Percentiles rank a stretch among this genome's conserved stretches.
Conservation (phyloP, 2,888 invertebrate species). For the Stictocephala bisonia region DNA sequence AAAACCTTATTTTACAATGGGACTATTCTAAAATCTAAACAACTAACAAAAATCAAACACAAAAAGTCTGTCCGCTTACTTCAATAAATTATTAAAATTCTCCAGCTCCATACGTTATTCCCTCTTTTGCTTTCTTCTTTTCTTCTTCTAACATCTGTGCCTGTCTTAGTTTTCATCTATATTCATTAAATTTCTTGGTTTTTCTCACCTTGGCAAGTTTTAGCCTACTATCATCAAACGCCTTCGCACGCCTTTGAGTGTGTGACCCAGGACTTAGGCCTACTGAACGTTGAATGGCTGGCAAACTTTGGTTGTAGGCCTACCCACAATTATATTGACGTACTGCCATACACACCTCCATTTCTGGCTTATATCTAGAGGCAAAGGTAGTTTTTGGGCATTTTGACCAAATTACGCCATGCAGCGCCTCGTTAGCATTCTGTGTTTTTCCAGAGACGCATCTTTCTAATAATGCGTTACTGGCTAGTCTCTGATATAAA, state of each 20-base stretch:
- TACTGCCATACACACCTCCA: background rate
- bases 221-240: constrained; percentile 12
- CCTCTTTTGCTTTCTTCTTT: constrained; percentile 27
- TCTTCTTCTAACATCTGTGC: constrained; percentile 9
- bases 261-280: constrained; percentile 1
- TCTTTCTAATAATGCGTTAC: background rate
- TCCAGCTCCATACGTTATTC: constrained; percentile 28
- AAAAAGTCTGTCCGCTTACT: too few relatives aligned
- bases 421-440: constrained; percentile 28
- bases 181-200: constrained; percentile 28
- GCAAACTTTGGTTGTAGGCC: constrained; percentile 2
- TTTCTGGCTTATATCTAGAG: constrained; percentile 19
- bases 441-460: constrained; percentile 32
- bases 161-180: constrained; percentile 28
- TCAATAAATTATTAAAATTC: too few relatives aligned
- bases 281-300: background rate
- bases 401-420: constrained; percentile 34
- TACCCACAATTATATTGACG: constrained; percentile 24
- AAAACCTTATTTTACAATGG: too few relatives aligned
- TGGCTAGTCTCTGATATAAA: constrained; percentile 22
- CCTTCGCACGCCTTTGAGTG: background rate
- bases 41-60: too few relatives aligned
- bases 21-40: too few relatives aligned
- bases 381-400: constrained; percentile 23
- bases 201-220: constrained; percentile 15